These are phyloP conservation scores for Hassar affinis DNA, from an alignment of 2,113 vertebrate genomes.

Conservation along the genomic window DNA sequence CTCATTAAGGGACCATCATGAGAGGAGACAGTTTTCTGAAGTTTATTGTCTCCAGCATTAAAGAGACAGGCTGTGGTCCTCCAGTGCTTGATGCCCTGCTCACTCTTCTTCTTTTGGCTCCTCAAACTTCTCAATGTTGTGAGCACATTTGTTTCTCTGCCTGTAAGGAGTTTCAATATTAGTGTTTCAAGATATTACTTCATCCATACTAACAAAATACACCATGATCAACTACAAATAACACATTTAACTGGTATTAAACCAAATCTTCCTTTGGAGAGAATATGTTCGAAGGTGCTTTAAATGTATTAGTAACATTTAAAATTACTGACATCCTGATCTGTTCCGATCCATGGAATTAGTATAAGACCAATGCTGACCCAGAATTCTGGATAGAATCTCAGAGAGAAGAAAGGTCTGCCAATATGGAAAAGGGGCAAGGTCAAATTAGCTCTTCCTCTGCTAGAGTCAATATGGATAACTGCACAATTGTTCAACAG, in stretches of 20 bases:
- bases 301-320: neutral
- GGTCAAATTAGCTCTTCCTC: no score
- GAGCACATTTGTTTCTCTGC: constrained; percentile 51
- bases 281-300: neutral
- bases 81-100: constrained; percentile 12
- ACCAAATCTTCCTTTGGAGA: neutral
- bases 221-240: neutral
- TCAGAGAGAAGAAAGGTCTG: no score
- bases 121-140: constrained; percentile 32
- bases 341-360: no score
- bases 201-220: neutral
- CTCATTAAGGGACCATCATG: constrained; percentile 46
- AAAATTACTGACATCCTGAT: neutral
- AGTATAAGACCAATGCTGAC: no score
- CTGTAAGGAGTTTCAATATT: constrained; percentile 51
- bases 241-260: neutral
- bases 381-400: no score
- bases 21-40: constrained; percentile 35
- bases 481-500: no score
- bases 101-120: constrained; percentile 41
- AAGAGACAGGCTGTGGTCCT: constrained; percentile 35
- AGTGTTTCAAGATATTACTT: neutral
- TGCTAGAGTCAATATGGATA: no score
- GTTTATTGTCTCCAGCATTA: constrained; percentile 43
- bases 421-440: no score